These are phyloP conservation scores for Apodemia duryi DNA, from an alignment of 2,888 invertebrate species.

Conservation along the genomic window DNA sequence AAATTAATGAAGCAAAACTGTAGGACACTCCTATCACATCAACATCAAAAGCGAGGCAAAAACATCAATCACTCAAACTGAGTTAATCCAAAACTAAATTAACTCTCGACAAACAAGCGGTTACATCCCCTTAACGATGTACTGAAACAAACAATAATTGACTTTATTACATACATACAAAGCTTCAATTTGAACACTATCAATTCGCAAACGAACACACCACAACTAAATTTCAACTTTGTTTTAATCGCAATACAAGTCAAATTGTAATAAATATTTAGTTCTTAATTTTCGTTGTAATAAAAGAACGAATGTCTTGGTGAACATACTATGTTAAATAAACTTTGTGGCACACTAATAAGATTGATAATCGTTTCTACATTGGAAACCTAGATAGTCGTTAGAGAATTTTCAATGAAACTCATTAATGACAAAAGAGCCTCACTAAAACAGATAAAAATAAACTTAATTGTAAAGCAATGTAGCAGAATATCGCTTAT, in stretches of 20 bases:
- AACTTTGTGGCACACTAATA: slow-evolving; percentile 28
- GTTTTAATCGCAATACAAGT: slow-evolving; percentile 14
- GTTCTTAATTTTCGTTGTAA: background rate
- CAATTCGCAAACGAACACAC: slow-evolving; percentile 20
- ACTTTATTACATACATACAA: slow-evolving; percentile 31
- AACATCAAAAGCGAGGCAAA: slow-evolving; percentile 50
- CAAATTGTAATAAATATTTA: slow-evolving; percentile 10
- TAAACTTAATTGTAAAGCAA: too few relatives aligned
- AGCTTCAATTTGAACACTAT: slow-evolving; percentile 25
- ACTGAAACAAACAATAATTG: slow-evolving; percentile 35
- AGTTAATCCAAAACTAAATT: slow-evolving; percentile 76
- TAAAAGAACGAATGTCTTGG: background rate
- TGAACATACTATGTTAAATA: background rate
- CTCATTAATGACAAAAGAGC: too few relatives aligned
- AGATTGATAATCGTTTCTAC: slow-evolving; percentile 45
- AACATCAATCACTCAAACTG: slow-evolving; percentile 74
- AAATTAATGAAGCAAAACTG: background rate
- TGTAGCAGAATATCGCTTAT: too few relatives aligned
- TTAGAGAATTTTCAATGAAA: too few relatives aligned
- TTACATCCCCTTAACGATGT: slow-evolving; percentile 48
- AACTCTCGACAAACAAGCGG: slow-evolving; percentile 59
- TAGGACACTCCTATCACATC: slow-evolving; percentile 32
- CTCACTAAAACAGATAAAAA: too few relatives aligned
- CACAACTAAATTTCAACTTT: slow-evolving; percentile 22
- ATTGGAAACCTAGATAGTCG: background rate